Percentiles rank a stretch among this genome's conserved stretches.
Conservation (phyloP, 2,797 vertebrate genomes). For the Gadopsis marmoratus region DNA sequence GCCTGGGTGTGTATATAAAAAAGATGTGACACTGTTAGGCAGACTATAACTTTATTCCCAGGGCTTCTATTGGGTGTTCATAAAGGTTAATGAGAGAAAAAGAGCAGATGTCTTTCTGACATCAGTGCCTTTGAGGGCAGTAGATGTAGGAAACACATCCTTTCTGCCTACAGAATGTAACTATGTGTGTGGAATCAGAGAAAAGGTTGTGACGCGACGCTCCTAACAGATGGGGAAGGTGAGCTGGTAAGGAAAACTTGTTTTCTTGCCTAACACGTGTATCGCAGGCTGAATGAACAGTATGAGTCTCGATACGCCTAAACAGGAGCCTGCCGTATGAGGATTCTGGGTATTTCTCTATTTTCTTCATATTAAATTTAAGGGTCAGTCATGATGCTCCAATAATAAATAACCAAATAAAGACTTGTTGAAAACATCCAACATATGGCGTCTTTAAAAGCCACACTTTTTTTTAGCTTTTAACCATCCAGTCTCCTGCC, state of each 20-base stretch:
- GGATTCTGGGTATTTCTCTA: conserved; percentile 7
- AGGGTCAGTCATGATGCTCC: neutral
- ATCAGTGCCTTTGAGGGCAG: conserved; percentile 13
- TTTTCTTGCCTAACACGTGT: neutral
- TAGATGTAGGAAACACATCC: neutral
- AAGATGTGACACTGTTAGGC: neutral
- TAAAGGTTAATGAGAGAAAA: conserved; percentile 11
- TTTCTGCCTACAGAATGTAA: neutral
- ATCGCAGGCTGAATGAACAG: neutral
- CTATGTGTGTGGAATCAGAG: neutral
- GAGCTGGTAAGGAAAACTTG: neutral
- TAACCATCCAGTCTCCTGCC: conserved; percentile 38
- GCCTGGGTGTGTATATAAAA: neutral
- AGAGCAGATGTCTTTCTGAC: conserved; percentile 8
- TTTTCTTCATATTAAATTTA: neutral
- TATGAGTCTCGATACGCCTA: neutral
- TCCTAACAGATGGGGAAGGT: neutral
- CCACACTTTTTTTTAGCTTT: conserved; percentile 16
- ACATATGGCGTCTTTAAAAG: conserved; percentile 35
- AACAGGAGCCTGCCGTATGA: neutral
- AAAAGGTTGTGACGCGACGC: neutral
- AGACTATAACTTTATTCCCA: conserved; percentile 5
- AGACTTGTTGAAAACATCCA: conserved; percentile 4
- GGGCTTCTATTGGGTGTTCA: neutral
- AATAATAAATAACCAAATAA: neutral